These are phyloP conservation scores for Drosophila watanabei DNA, from an alignment of 1,140 invertebrate genomes.

Conservation along the genomic window DNA sequence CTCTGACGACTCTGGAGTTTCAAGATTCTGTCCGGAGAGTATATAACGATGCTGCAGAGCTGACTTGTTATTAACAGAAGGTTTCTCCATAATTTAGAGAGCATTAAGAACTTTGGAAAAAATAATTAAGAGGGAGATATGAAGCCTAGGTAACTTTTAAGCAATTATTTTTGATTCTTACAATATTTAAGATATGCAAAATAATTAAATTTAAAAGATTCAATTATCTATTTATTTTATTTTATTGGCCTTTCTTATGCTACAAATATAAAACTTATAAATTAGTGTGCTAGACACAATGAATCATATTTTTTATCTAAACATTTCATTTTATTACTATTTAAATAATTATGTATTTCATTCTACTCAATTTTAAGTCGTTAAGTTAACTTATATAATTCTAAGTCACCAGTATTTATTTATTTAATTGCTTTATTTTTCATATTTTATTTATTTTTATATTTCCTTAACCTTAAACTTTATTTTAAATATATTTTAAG, in stretches of 20 bases:
- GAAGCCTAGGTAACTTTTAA: background rate
- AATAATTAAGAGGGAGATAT: too few relatives aligned
- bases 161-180: background rate
- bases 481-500: background rate
- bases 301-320: background rate
- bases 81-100: background rate
- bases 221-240: too few relatives aligned
- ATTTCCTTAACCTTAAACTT: background rate
- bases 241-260: too few relatives aligned
- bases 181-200: background rate
- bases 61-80: slow-evolving; percentile 3
- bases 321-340: too few relatives aligned
- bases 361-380: too few relatives aligned
- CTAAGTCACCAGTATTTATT: too few relatives aligned
- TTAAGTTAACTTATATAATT: too few relatives aligned
- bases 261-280: too few relatives aligned
- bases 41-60: background rate
- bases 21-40: background rate
- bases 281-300: too few relatives aligned
- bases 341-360: too few relatives aligned
- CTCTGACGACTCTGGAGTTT: slow-evolving; percentile 2
- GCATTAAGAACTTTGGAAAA: background rate
- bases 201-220: background rate
- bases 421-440: too few relatives aligned
- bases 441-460: background rate